Conservation (phyloP, 2,113 vertebrate genomes). For the Gallinago jamesoni region DNA sequence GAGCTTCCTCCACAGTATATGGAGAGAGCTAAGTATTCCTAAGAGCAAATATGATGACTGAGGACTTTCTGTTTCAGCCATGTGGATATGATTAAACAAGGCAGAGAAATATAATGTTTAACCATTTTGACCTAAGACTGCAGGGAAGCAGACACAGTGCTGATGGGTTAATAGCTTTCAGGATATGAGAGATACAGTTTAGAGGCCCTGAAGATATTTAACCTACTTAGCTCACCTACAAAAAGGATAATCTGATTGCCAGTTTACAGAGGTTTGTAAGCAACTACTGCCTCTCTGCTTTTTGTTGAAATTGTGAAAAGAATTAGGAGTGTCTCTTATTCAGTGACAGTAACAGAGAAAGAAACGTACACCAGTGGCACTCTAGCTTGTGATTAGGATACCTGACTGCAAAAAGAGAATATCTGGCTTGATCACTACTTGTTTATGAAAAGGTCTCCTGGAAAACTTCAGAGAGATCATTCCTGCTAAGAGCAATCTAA, state of each 20-base stretch:
- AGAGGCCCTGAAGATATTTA: constrained; percentile 34
- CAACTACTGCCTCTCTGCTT: not conserved
- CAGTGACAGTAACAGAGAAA: not conserved
- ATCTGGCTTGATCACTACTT: not conserved
- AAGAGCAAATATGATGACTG: not conserved
- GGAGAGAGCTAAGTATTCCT: not conserved
- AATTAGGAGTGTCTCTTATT: not conserved
- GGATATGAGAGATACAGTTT: not conserved
- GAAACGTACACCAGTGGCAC: not conserved
- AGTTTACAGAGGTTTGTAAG: not conserved
- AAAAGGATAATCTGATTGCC: constrained; percentile 34
- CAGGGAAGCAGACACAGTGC: not conserved
- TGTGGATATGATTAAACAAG: not conserved
- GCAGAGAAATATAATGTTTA: not conserved
- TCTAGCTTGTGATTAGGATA: not conserved
- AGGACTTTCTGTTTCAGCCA: not conserved
- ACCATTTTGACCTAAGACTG: not conserved
- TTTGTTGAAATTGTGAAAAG: not conserved
- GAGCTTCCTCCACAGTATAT: not conserved
- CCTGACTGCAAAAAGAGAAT: not conserved
- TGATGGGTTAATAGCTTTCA: not conserved
- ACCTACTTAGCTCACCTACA: constrained; percentile 22
- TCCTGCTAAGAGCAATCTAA: not conserved
- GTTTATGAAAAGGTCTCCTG: not conserved
- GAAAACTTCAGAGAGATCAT: not conserved